These are phyloP conservation scores for Dusona sp. DNA, from an alignment of 2,888 invertebrate species.

Conservation along the genomic window DNA sequence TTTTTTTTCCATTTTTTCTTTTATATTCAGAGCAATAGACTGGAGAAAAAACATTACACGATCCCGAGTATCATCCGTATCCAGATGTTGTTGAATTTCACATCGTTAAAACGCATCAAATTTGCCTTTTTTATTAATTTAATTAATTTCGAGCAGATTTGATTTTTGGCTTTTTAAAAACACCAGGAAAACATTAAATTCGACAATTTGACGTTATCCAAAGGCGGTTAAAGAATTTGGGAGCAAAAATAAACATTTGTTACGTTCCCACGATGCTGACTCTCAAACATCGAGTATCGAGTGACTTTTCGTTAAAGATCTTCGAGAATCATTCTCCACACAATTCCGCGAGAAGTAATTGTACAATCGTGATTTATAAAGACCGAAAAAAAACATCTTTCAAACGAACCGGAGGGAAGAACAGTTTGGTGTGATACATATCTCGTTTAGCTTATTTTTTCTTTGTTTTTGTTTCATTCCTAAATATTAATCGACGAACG, in stretches of 20 bases:
- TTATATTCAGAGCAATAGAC: constrained; percentile 7
- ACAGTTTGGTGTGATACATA: constrained; percentile 21
- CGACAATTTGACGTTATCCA: neutral
- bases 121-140: neutral
- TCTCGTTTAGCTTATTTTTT: constrained; percentile 37
- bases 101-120: neutral
- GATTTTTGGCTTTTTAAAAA: neutral
- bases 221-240: neutral
- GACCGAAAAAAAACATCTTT: constrained; percentile 15
- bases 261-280: neutral
- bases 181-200: neutral
- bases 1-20: too few species aligned
- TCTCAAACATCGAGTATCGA: neutral
- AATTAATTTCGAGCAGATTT: neutral
- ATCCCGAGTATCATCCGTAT: neutral
- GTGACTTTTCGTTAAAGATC: neutral
- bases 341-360: neutral
- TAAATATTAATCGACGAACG: constrained; percentile 58
- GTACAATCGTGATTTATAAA: neutral
- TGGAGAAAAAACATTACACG: constrained; percentile 13
- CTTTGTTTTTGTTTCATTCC: constrained; percentile 4
- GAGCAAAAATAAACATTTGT: neutral
- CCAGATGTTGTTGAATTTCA: neutral
- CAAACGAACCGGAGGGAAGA: neutral
- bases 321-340: neutral